Conservation (phyloP, 2,888 invertebrate genomes). For the Drosophila lacicola region DNA sequence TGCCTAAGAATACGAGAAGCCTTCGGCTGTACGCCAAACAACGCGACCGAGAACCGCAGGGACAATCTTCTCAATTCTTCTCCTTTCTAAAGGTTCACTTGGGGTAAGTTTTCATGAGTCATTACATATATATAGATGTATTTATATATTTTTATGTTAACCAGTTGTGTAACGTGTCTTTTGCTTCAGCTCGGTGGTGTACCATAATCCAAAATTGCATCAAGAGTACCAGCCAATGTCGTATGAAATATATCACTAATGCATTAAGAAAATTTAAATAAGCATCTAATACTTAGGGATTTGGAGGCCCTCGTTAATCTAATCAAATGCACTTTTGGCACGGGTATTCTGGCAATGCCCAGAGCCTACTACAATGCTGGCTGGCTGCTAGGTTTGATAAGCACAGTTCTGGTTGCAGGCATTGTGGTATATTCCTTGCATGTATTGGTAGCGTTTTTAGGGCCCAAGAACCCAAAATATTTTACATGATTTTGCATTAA, state of each 20-base stretch:
- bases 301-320: constrained; percentile 93
- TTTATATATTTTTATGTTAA: background rate
- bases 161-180: background rate
- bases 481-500: background rate
- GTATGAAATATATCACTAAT: constrained; percentile 35
- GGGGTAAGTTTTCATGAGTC: constrained; percentile 34
- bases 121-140: background rate
- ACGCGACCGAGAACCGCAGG: too few species aligned
- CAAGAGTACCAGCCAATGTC: constrained; percentile 38
- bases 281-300: constrained; percentile 46
- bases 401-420: constrained; percentile 91
- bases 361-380: constrained; percentile 95
- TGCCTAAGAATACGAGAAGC: constrained; percentile 10
- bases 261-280: constrained; percentile 22
- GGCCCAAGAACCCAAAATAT: background rate
- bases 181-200: constrained; percentile 20
- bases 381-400: constrained; percentile 90
- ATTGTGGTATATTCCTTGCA: constrained; percentile 95
- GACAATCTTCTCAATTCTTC: background rate
- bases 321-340: constrained; percentile 95
- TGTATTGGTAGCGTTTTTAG: constrained; percentile 86
- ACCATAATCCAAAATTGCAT: constrained; percentile 40
- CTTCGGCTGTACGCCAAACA: constrained; percentile 10
- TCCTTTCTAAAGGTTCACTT: constrained; percentile 16
- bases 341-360: constrained; percentile 97